A percentile compares a stretch with the other conserved stretches of the same genome.
These are phyloP conservation scores for Electrophaes corylata DNA, from an alignment of 2,888 invertebrate genomes.

Conservation along the genomic window DNA sequence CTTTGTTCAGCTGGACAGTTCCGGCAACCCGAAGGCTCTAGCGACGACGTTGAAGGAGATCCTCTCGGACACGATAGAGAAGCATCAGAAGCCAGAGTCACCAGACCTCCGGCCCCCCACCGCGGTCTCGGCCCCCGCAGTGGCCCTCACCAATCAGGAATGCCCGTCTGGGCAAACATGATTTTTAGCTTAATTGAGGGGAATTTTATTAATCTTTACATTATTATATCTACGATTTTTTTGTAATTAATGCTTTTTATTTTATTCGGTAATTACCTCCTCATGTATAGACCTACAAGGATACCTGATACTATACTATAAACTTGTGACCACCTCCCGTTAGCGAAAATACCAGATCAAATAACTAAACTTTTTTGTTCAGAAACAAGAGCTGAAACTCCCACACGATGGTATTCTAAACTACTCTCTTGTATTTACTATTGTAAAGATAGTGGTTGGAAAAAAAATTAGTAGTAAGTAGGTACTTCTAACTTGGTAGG, in stretches of 20 bases:
- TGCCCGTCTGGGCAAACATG: conserved; percentile 26
- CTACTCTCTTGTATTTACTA: too few relatives aligned
- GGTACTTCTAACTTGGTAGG: too few relatives aligned
- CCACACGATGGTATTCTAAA: too few relatives aligned
- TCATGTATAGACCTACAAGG: too few relatives aligned
- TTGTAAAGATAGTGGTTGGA: too few relatives aligned
- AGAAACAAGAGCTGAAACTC: too few relatives aligned
- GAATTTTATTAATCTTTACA: conserved; percentile 49
- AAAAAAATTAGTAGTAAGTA: too few relatives aligned
- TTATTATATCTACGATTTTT: conserved; percentile 43
- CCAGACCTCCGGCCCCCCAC: conserved; percentile 40
- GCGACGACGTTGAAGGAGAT: conserved; percentile 73
- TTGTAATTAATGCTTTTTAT: background rate
- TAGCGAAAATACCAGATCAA: too few relatives aligned
- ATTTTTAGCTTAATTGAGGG: conserved; percentile 46
- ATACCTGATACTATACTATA: too few relatives aligned
- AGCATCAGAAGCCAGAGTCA: conserved; percentile 49
- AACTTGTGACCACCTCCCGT: too few relatives aligned
- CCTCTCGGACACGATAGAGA: conserved; percentile 70
- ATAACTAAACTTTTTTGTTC: too few relatives aligned
- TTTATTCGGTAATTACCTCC: background rate
- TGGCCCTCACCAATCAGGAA: conserved; percentile 32
- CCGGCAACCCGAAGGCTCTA: conserved; percentile 69
- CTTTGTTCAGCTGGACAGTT: conserved; percentile 65
- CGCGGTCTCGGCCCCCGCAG: conserved; percentile 50